Evolutionary conservation across 2,888 invertebrate genomes (phyloP).

Genomic region (Sphinx pinastri): DNA sequence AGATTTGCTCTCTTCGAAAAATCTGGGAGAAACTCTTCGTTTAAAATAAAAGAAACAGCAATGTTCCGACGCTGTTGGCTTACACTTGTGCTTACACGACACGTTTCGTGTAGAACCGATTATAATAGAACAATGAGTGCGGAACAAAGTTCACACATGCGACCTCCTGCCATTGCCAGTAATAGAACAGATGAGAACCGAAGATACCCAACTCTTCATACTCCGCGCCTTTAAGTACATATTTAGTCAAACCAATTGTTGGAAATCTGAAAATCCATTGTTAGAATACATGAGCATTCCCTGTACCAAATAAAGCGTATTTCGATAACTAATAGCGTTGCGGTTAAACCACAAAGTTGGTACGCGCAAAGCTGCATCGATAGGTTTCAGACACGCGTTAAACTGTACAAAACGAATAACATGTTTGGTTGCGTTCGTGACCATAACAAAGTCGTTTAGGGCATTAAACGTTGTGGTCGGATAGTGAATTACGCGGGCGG

Average conservation of each 20-base stretch:
- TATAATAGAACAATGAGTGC: conserved; percentile 60
- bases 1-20: conserved; percentile 27
- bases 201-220: conserved; percentile 56
- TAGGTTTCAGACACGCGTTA: conserved; percentile 15
- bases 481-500: conserved; percentile 43
- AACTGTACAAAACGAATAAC: not conserved
- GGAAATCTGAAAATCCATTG: not conserved
- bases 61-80: conserved; percentile 44
- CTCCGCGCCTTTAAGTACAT: conserved; percentile 36
- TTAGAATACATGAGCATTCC: not conserved
- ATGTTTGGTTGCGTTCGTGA: not conserved
- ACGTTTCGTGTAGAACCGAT: conserved; percentile 60
- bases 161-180: conserved; percentile 63
- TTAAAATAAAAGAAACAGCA: conserved; percentile 36
- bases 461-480: conserved; percentile 32
- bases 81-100: conserved; percentile 68
- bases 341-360: not conserved
- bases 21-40: conserved; percentile 36
- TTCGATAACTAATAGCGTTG: not conserved
- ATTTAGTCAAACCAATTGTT: conserved; percentile 2
- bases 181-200: conserved; percentile 66
- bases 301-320: not conserved
- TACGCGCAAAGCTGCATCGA: conserved; percentile 11
- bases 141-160: conserved; percentile 71
- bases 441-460: conserved; percentile 17